Base-by-base conservation (phyloP, 2,888 invertebrate species). In the Norana najaformis region DNA sequence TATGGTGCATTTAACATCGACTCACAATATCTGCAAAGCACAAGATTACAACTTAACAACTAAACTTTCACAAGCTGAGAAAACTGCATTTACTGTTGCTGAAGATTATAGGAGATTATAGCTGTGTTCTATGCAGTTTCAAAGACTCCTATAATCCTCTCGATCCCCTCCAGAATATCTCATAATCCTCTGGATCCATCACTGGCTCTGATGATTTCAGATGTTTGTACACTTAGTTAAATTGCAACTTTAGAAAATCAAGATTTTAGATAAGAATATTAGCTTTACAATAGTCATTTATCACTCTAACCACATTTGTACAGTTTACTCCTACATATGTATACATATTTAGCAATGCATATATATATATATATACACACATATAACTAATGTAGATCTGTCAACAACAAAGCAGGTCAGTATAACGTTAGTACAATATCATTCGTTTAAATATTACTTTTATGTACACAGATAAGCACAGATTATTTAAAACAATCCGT, bases 91-190 rank as follows among this genome's bases (percentile, higher is more conserved):
- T 4, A 69, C n/a, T 47, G 30, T n/a, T 11, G 13, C n/a, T n/a
- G 11, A 69, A n/a, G 30, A 69, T 69, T 69, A 69, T 23, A 69
- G 8, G n/a, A 23, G 6, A n/a, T 69, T 30, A n/a, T 69, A n/a
- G 6, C 69, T 69, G 1, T 8, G 4, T n/a, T 8, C n/a, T n/a
- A 69, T n/a, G 69, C 30, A 53, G 4, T 4, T 53, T 30, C 23
- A 5, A 30, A 53, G 23, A 23, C 53, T 69, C 69, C n/a, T 3
- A 23, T 47, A 41, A 41, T 41, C 14, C 0, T 47, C 23, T 23
- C 23, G 47, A 47, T 69, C 69, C 69, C 69, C n/a, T 69, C 69
- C 69, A 69, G n/a, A 69, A 69, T 69, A 69, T 69, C 69, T n/a
- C 69, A n/a, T n/a, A 69, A n/a, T 8, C 69, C 11, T 1, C 30